Evolutionary conservation across 2,113 vertebrate species (phyloP), one percentile per base, ranked within the genome.

Genomic region (Aix galericulata): DNA sequence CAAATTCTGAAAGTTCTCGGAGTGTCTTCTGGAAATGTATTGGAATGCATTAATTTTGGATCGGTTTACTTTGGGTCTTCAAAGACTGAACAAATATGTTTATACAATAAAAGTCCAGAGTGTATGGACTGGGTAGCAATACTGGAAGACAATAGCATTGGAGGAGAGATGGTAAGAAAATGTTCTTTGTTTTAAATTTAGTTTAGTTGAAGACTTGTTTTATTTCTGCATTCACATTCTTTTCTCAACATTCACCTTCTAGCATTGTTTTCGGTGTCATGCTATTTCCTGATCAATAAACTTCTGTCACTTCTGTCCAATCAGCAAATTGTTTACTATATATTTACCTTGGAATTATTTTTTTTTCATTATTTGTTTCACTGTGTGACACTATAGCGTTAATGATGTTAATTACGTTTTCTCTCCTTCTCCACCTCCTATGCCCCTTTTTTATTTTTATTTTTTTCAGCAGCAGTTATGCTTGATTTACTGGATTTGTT

Each of bases 61-160:
- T 93, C 97, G 32, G 79, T 97, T 71, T 99, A 98, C 96, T 99
- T 98, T 80, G 98, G 98, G 29, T 98, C 98, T 12, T 98, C 98
- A 77, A 94, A 97, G 82, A 96, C 97, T 56, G 95, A 98, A 89
- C 90, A 91, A 59, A 96, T 98, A 72, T 23, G 93, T 89, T 88
- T 99, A 29, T 98, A 96, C 74, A 99, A 99, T 97, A 98, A 98
- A 80, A 97, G 98, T 17, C 98, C 99, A 12, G 96, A 97, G 83
- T 7, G 94, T 9, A 82, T 98, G 72, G 97, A 98, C 88, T 99
- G 99, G 99, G 97, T 99, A 66, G 98, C 98, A 52, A 89, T 98
- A 58, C 90, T 98, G 46, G 97, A 98, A 88, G 96, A 98, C 52
- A 95, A 97, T 88, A 97, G 97, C 21, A 12, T 97, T 83, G 98